These are phyloP conservation scores for Mycetomoellerius zeteki DNA, from an alignment of 1,140 invertebrate genomes.

Conservation along the genomic window DNA sequence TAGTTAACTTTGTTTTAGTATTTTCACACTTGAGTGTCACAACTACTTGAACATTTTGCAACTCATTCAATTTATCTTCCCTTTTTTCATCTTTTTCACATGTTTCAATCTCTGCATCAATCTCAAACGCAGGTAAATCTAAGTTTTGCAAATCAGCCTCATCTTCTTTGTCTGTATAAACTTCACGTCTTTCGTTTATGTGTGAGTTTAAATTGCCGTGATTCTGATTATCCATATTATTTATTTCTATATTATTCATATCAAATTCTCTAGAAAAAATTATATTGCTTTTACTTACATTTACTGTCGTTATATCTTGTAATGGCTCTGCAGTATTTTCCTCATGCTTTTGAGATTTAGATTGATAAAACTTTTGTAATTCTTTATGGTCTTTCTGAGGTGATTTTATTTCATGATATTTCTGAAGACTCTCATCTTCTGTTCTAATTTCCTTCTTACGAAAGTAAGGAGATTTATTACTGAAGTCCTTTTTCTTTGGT, in stretches of 20 bases:
- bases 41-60: background rate
- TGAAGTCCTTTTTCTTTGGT: constrained; percentile 76
- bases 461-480: constrained; percentile 72
- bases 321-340: constrained; percentile 49
- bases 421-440: constrained; percentile 48
- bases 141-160: constrained; percentile 1
- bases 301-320: constrained; percentile 41
- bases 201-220: background rate
- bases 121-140: background rate
- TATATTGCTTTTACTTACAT: background rate
- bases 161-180: background rate
- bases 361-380: constrained; percentile 62
- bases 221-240: background rate
- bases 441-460: constrained; percentile 73
- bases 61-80: constrained; percentile 21
- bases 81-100: background rate
- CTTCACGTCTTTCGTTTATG: background rate
- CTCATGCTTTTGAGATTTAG: constrained; percentile 63
- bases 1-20: constrained; percentile 3
- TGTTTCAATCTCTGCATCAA: constrained; percentile 39
- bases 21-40: background rate
- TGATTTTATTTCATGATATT: constrained; percentile 42
- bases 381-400: constrained; percentile 4
- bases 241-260: constrained; percentile 3
- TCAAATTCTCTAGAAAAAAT: constrained; percentile 50